Base-by-base conservation (phyloP, 2,113 vertebrate genomes). In the Eretmodus cyanostictus region DNA sequence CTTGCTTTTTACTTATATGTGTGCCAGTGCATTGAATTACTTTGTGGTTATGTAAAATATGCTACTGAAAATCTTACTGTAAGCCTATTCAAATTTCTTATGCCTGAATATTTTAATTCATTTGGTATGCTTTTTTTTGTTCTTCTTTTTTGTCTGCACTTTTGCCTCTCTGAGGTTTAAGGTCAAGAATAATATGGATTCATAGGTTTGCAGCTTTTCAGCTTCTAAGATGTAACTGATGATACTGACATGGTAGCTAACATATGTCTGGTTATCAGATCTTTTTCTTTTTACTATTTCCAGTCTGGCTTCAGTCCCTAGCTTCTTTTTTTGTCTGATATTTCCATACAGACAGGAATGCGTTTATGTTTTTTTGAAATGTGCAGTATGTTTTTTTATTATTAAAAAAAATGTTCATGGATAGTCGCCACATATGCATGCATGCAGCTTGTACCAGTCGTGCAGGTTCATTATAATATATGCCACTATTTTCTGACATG, bases 381-480 rank as follows among this genome's bases (percentile, higher is more conserved):
- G 91, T 92, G 86, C 84, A 82, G 82, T 91, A 83, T 85, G 79
- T 84, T 85, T 16, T 83, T 81, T 85, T 6, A 61, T 14, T 90
- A 68, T 91, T 31, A 13, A 81, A 24, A 91, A 91, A 93, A 66
- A 81, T 16, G 10, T 38, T 83, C 40, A 49, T 88, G 82, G 68
- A 82, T 63, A 59, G 42, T 89, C 71, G 45, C 42, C 63, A 90
- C 87, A 88, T 92, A 89, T 95, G 95, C 95, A 89, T 95, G 95
- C 95, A 95, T 96, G 94, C 89, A 66, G 86, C 89, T 89, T 91
- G 90, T 95, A 84, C 88, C 85, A 86, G 42, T 89, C 84, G 78
- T 85, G 31, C 73, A 92, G 83, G 81, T 91, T 80, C 83, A 86
- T 24, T 51, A 42, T 8, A 8, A 71, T 88, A 84, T 84, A 66